A percentile compares a stretch with the other conserved stretches of the same genome.
Evolutionary conservation across 2,113 vertebrate genomes (phyloP).

Genomic region (Anoplopoma fimbria): DNA sequence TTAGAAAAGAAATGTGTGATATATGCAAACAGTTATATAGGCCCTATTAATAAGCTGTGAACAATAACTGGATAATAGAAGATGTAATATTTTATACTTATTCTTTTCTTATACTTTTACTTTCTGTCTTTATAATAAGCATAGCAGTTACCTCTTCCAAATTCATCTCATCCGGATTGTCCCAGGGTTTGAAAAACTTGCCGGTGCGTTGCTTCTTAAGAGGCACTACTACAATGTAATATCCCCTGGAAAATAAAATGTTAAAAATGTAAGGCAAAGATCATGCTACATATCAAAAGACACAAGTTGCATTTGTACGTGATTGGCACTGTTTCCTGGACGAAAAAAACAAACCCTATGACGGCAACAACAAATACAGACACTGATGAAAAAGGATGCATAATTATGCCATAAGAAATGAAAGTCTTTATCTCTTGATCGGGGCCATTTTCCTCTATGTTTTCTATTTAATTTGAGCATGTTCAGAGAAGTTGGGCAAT

Average conservation of each 20-base stretch:
- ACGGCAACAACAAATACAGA: constrained; percentile 3
- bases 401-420: constrained; percentile 38
- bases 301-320: neutral
- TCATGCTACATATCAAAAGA: neutral
- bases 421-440: constrained; percentile 38
- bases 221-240: constrained; percentile 98
- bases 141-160: constrained; percentile 91
- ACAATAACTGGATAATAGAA: neutral
- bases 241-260: constrained; percentile 85
- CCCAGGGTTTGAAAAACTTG: constrained; percentile 96
- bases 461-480: constrained; percentile 43
- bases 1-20: constrained; percentile 38
- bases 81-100: neutral
- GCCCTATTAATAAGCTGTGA: neutral
- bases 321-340: neutral
- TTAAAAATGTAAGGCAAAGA: neutral
- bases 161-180: constrained; percentile 98
- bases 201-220: constrained; percentile 95
- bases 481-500: constrained; percentile 43
- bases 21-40: constrained; percentile 7
- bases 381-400: neutral
- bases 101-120: neutral
- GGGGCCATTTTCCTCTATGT: constrained; percentile 12
- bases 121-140: neutral
- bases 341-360: neutral